Base-by-base conservation (phyloP, 2,888 invertebrate genomes). In the Drosophila kambysellisi region DNA sequence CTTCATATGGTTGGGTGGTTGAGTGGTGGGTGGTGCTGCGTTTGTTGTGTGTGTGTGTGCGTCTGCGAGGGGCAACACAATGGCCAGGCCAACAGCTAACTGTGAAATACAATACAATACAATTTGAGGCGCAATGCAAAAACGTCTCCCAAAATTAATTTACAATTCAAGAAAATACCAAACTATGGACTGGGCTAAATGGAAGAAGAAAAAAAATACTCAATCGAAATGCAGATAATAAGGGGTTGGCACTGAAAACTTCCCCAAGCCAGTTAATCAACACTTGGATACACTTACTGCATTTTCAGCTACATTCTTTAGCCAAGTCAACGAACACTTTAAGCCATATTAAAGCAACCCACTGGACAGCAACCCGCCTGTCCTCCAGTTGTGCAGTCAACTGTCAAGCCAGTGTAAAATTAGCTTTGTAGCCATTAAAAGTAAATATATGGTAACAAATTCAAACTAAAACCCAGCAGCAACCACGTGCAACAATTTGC, bases 41-140 rank as follows among this genome's bases (percentile, higher is more conserved):
- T 32, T 15, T 8, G 20, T 25, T 43, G 39, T 17, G 15, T 33
- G 25, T 17, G 33, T 41, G 41, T 25, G 33, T 62, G 35, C 73
- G 51, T 66, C 57, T 72, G 37, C 56, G 15, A 30, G 39, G 35
- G 48, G 68, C 52, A 37, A 63, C 53, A 72, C 67, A 80, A 77
- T 77, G 66, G 71, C 32, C 81, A 71, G 69, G 62, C 74, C 2
- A 82, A 70, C 70, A 72, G 69, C 64, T 69, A 63, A 73, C 79
- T 70, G 72, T 67, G 82, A 82, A 87, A 85, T 67, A 88, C 80
- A 88, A 88, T 81, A 83, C n/a, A n/a, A n/a, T 85, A 69, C 88
- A 78, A 60, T 74, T 60, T 62, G 54, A 65, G 59, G 33, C 33
- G 51, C 59, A 81, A 76, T 58, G 76, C 59, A 75, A 73, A 75